Evolutionary conservation across 2,113 vertebrate genomes (phyloP).

Genomic region (Syngnathus floridae): DNA sequence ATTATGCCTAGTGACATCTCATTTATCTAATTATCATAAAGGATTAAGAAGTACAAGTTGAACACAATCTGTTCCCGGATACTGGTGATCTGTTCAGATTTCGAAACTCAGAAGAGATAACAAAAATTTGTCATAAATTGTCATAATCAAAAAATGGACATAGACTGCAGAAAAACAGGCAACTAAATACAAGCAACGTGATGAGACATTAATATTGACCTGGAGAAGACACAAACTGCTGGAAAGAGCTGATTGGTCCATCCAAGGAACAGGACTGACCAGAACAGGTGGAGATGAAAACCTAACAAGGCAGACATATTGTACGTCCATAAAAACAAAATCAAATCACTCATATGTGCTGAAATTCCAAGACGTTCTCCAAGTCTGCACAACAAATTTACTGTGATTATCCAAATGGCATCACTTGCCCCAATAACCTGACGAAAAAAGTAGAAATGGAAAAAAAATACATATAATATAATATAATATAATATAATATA

Average conservation of each 20-base stretch:
- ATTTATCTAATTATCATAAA: constrained; percentile 36
- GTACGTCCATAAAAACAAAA: not conserved
- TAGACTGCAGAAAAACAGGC: too few species aligned
- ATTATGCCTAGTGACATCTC: constrained; percentile 15
- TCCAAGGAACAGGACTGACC: too few species aligned
- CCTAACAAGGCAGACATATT: not conserved
- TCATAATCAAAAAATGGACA: too few species aligned
- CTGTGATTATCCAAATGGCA: too few species aligned
- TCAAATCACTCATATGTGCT: not conserved
- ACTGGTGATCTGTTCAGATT: not conserved
- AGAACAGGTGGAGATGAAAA: not conserved
- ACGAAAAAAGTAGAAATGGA: not conserved
- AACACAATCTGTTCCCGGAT: not conserved
- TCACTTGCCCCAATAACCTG: not conserved
- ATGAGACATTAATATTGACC: too few species aligned
- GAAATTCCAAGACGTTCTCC: too few species aligned
- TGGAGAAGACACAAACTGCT: too few species aligned
- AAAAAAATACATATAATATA: too few species aligned
- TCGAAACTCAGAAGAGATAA: not conserved
- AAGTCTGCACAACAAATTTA: too few species aligned
- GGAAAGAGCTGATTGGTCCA: too few species aligned
- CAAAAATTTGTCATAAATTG: not conserved
- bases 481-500: too few species aligned
- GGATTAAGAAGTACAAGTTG: not conserved
- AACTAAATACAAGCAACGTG: too few species aligned